Percentiles rank a stretch among this genome's conserved stretches.
phyloP scores from a whole-genome alignment of 2,888 invertebrate genomes.

The Neoaliturus tenellus region DNA sequence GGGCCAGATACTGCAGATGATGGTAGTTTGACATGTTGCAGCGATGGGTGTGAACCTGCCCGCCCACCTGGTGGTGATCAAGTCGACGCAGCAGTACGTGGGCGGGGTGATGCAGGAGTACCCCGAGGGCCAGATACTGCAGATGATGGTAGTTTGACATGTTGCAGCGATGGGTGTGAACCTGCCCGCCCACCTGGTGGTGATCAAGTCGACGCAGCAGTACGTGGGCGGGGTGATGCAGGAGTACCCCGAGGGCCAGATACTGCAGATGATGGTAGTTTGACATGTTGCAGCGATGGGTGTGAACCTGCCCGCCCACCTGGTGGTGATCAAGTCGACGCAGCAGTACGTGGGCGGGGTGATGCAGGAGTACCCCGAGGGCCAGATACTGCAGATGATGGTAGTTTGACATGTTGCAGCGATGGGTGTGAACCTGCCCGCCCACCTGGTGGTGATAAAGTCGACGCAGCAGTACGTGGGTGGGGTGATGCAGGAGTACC shows the following conservation, averaged over 20 bases:
- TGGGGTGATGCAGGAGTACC: no score
- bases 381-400: slow-evolving; percentile 87
- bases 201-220: slow-evolving; percentile 86
- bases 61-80: slow-evolving; percentile 88
- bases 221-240: slow-evolving; percentile 77
- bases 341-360: no score
- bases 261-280: slow-evolving; percentile 91
- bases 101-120: slow-evolving; percentile 63
- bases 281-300: slow-evolving; percentile 87
- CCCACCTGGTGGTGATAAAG: no score
- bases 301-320: slow-evolving; percentile 81
- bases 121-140: no score
- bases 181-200: slow-evolving; percentile 82
- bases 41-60: slow-evolving; percentile 87
- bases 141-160: no score
- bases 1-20: slow-evolving; percentile 87
- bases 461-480: no score
- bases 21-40: slow-evolving; percentile 73
- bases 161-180: no score
- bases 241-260: slow-evolving; percentile 84
- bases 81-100: slow-evolving; percentile 85
- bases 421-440: no score
- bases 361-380: slow-evolving; percentile 82
- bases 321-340: slow-evolving; percentile 79
- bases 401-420: no score